Evolutionary conservation across 2,888 invertebrate genomes (phyloP), one percentile per base, ranked within the genome.

Genomic region (Macrostomum cliftonense): DNA sequence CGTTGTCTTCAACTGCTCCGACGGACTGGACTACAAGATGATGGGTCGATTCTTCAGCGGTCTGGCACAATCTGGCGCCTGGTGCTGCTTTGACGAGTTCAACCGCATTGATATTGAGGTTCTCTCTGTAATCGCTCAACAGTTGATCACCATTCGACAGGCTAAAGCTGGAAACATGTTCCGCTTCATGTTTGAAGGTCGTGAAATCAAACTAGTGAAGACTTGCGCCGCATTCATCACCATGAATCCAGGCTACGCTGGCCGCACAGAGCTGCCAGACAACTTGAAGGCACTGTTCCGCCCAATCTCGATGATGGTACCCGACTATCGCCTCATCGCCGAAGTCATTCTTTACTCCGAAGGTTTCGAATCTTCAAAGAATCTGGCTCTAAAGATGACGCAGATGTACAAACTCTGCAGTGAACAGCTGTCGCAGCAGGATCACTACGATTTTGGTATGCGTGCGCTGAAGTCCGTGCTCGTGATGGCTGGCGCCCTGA

Each of bases 51-150:
- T 86, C 65, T 86, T 86, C 70, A 82, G 85, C 2, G 87, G 87
- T 0, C 68, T 86, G 56, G 85, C 85, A 0, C 85, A 85, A 49
- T 83, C 83, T 1, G 87, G 87, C 1, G 84, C 84, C 2, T 86
- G 86, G 86, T 84, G 84, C 60, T 87, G 86, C 61, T 86, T 87
- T 65, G 86, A 86, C 65, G 86, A 87, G 66, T 86, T 86, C 67
- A 86, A 87, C 68, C 76, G 86, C 7, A 86, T 87, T 52, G 83
- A 86, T 62, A 84, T 86, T 57, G 86, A 86, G 68, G 86, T 86
- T 39, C 69, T 86, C 51, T 85, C 84, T 13, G 86, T 86, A 2
- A 85, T 86, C 59, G 85, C 86, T 0, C 86, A 86, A 59, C 86
- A 86, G 62, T 72, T 86, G 51, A 84, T 85, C 52, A 85, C 85